Percentiles rank a stretch among this genome's conserved stretches.
Evolutionary conservation across 2,888 invertebrate species (phyloP).

Genomic region (Diadegma fenestrale): DNA sequence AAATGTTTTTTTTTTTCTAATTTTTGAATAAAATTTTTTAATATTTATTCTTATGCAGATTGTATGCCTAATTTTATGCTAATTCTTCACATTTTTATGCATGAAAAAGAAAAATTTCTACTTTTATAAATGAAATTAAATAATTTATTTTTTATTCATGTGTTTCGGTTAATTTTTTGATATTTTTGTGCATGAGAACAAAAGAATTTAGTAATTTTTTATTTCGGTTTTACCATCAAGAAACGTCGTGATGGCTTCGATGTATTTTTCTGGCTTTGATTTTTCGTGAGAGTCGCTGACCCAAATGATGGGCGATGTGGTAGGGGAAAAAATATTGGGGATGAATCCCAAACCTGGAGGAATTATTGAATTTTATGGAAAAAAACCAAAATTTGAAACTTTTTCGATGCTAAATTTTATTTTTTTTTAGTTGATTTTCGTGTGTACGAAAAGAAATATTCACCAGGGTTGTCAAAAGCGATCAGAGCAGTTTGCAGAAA

Average conservation of each 20-base stretch:
- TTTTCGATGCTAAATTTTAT: neutral
- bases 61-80: no score
- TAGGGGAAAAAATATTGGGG: conserved; percentile 74
- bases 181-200: no score
- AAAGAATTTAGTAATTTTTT: no score
- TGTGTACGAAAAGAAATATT: neutral
- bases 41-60: no score
- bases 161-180: no score
- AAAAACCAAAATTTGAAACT: neutral
- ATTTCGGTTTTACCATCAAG: conserved; percentile 71
- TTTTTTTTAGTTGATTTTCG: neutral
- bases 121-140: no score
- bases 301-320: conserved; percentile 76
- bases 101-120: no score
- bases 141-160: no score
- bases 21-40: no score
- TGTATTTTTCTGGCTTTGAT: conserved; percentile 70
- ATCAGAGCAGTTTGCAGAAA: conserved; percentile 58
- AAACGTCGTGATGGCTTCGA: conserved; percentile 72
- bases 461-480: conserved; percentile 75
- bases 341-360: conserved; percentile 75
- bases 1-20: neutral
- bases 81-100: no score
- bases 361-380: neutral
- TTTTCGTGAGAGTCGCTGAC: conserved; percentile 67